phyloP scores from a whole-genome alignment of 2,888 invertebrate species.

The Xylophagus ater region DNA sequence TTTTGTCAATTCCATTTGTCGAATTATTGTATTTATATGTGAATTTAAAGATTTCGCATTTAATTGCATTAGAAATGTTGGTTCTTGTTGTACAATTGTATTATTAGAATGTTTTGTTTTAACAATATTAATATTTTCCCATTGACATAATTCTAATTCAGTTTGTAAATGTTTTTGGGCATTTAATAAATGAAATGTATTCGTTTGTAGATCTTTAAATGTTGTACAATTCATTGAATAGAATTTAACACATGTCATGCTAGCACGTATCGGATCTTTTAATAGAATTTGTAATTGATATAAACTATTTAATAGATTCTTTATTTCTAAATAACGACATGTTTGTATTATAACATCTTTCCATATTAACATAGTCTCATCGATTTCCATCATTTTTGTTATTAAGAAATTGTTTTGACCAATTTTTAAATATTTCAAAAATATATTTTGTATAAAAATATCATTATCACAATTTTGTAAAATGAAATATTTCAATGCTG shows the following conservation, averaged over 20 bases:
- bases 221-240: slow-evolving; percentile 51
- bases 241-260: slow-evolving; percentile 68
- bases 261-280: slow-evolving; percentile 62
- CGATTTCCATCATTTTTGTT: slow-evolving; percentile 52
- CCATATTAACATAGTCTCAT: slow-evolving; percentile 57
- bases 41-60: slow-evolving; percentile 61
- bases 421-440: slow-evolving; percentile 53
- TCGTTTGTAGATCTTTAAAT: slow-evolving; percentile 45
- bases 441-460: slow-evolving; percentile 59
- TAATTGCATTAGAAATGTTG: slow-evolving; percentile 56
- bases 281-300: slow-evolving; percentile 62
- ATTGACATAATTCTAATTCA: slow-evolving; percentile 45
- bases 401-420: slow-evolving; percentile 52
- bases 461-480: slow-evolving; percentile 53
- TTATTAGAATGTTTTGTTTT: not conserved
- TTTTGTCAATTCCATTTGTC: slow-evolving; percentile 72
- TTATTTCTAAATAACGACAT: slow-evolving; percentile 59
- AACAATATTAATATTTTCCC: slow-evolving; percentile 41
- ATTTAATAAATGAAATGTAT: slow-evolving; percentile 44
- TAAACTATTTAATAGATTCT: slow-evolving; percentile 55
- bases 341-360: slow-evolving; percentile 57
- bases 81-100: slow-evolving; percentile 35
- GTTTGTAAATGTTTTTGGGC: slow-evolving; percentile 56
- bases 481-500: slow-evolving; percentile 58
- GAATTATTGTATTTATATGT: slow-evolving; percentile 64